Evolutionary conservation across 2,797 vertebrate genomes (phyloP).

Genomic region (Muscicapa striata): DNA sequence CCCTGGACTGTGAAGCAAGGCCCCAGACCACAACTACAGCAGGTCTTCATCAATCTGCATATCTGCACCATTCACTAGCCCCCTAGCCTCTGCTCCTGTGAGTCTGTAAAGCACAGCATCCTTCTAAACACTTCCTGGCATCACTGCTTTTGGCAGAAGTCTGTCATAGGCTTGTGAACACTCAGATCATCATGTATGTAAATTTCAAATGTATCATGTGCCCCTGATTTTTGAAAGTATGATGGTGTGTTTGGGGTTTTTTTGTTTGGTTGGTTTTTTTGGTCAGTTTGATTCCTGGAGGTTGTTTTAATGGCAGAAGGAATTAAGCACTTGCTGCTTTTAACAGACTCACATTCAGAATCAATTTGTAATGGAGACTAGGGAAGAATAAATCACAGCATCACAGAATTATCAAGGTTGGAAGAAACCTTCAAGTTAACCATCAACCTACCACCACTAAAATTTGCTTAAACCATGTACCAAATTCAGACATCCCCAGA

Average conservation of each 20-base stretch:
- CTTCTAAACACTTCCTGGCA: background rate
- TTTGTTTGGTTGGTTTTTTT: background rate
- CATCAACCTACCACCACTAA: background rate
- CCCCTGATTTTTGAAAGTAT: background rate
- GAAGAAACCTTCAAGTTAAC: background rate
- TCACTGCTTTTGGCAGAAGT: background rate
- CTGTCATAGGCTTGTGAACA: background rate
- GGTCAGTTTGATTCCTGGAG: background rate
- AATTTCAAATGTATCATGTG: background rate
- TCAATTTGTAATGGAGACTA: background rate
- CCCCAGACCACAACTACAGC: background rate
- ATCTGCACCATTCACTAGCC: background rate
- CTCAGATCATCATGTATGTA: background rate
- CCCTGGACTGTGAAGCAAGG: background rate
- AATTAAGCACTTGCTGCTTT: background rate
- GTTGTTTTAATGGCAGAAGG: background rate
- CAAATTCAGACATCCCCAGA: background rate
- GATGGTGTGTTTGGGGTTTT: accelerated
- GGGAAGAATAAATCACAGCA: background rate
- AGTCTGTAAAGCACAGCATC: background rate
- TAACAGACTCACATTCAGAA: background rate
- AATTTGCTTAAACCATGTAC: background rate
- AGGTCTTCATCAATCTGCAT: background rate
- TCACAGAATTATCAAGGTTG: background rate
- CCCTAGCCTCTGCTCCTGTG: background rate